A percentile compares a stretch with the other conserved stretches of the same genome.
Evolutionary conservation across 2,797 vertebrate genomes (phyloP).

Genomic region (Parauchenoglanis punctatus): DNA sequence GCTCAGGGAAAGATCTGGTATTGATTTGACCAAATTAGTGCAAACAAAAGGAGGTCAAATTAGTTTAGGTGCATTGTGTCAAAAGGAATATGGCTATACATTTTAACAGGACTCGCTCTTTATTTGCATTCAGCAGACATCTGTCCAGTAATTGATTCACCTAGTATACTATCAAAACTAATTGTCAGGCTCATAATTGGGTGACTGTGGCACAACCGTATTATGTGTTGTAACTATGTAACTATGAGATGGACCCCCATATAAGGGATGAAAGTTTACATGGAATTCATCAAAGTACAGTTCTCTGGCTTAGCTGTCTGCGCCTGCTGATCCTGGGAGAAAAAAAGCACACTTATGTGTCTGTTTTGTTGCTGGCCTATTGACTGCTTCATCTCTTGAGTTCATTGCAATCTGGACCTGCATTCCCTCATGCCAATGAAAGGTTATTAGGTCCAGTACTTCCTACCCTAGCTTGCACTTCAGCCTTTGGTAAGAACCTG

Average conservation of each 20-base stretch:
- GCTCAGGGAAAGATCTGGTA: constrained; percentile 69
- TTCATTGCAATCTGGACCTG: constrained; percentile 20
- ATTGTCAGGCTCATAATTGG: constrained; percentile 64
- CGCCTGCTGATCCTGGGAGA: background rate
- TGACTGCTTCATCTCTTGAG: constrained; percentile 46
- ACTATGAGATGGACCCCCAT: background rate
- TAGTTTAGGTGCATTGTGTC: constrained; percentile 72
- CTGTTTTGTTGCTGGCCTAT: constrained; percentile 40
- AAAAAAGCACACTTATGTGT: constrained; percentile 17
- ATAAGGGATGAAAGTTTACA: background rate
- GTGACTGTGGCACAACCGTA: constrained; percentile 65
- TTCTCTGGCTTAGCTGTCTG: constrained; percentile 16
- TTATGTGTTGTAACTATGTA: background rate
- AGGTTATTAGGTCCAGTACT: constrained; percentile 33
- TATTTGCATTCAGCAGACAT: constrained; percentile 71
- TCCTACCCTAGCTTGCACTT: constrained; percentile 42
- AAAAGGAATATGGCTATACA: constrained; percentile 68
- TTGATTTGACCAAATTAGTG: constrained; percentile 76
- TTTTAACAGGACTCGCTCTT: constrained; percentile 63
- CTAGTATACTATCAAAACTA: constrained; percentile 28
- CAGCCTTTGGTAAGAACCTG: constrained; percentile 67
- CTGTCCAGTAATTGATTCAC: constrained; percentile 72
- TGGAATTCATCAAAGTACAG: background rate
- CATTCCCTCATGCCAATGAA: constrained; percentile 26
- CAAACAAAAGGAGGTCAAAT: constrained; percentile 76